These are phyloP conservation scores for Marmota monax DNA, from an alignment of 2,113 vertebrate genomes.

Conservation along the genomic window DNA sequence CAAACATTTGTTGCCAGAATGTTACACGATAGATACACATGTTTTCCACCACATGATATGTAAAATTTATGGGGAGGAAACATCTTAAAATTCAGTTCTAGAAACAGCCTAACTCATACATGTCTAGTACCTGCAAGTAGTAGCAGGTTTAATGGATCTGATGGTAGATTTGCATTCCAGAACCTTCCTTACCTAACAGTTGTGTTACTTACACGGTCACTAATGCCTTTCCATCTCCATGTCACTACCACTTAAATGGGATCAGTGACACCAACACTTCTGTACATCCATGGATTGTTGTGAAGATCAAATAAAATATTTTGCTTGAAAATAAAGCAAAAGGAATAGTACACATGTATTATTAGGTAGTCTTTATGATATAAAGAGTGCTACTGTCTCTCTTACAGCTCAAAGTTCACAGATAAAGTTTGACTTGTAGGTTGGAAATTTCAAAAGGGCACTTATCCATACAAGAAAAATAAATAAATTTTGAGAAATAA, in stretches of 20 bases:
- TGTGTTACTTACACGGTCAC: background rate
- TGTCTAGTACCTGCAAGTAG: background rate
- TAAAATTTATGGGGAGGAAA: constrained; percentile 24
- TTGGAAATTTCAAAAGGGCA: background rate
- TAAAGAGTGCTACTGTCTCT: background rate
- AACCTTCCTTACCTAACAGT: background rate
- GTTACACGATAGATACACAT: background rate
- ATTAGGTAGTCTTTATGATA: background rate
- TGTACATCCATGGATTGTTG: background rate
- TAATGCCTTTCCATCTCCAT: background rate
- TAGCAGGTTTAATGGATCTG: background rate
- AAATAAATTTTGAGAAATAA: constrained; percentile 31
- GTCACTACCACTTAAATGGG: background rate
- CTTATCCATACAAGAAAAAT: background rate
- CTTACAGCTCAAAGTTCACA: background rate
- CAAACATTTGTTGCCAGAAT: constrained; percentile 21
- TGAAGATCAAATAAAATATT: constrained; percentile 4
- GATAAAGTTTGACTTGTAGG: background rate
- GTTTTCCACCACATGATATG: background rate
- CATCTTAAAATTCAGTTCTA: constrained; percentile 47
- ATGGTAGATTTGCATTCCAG: background rate
- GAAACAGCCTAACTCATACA: constrained; percentile 15
- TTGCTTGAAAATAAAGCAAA: background rate
- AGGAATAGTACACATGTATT: background rate
- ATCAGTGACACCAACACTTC: background rate